A percentile compares a stretch with the other conserved stretches of the same genome.
These are phyloP conservation scores for Herpetotheres cachinnans DNA, from an alignment of 2,113 vertebrate species.

Conservation along the genomic window DNA sequence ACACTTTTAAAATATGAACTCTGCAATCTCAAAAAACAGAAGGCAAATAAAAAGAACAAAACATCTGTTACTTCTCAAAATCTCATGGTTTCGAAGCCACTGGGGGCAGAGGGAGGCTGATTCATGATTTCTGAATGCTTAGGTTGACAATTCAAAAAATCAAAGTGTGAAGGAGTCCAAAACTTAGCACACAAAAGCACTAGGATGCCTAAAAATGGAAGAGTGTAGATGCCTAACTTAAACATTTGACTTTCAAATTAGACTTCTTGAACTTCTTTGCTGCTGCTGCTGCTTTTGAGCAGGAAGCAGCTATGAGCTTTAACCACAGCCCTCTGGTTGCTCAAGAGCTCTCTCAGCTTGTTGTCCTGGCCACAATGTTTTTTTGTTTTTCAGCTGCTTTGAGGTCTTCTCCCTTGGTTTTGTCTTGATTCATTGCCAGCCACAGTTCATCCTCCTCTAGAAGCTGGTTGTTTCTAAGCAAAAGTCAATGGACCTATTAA, in stretches of 20 bases:
- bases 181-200: background rate
- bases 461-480: background rate
- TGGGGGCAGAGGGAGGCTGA: slow-evolving; percentile 22
- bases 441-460: background rate
- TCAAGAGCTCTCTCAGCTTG: background rate
- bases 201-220: slow-evolving; percentile 51
- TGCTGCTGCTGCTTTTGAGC: background rate
- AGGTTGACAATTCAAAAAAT: slow-evolving; percentile 42
- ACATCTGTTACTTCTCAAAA: slow-evolving; percentile 62
- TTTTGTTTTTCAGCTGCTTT: background rate
- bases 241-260: background rate
- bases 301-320: background rate
- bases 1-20: slow-evolving; percentile 32
- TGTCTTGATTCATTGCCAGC: background rate
- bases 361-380: background rate
- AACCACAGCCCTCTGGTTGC: background rate
- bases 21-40: slow-evolving; percentile 34
- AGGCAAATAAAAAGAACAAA: slow-evolving; percentile 46
- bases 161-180: slow-evolving; percentile 41
- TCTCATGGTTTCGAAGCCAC: slow-evolving; percentile 31
- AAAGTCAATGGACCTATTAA: background rate
- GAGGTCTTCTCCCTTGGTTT: background rate
- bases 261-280: background rate
- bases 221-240: background rate
- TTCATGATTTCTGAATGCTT: slow-evolving; percentile 42